Base-by-base conservation (phyloP, 2,888 invertebrate species). In the Carabus problematicus region DNA sequence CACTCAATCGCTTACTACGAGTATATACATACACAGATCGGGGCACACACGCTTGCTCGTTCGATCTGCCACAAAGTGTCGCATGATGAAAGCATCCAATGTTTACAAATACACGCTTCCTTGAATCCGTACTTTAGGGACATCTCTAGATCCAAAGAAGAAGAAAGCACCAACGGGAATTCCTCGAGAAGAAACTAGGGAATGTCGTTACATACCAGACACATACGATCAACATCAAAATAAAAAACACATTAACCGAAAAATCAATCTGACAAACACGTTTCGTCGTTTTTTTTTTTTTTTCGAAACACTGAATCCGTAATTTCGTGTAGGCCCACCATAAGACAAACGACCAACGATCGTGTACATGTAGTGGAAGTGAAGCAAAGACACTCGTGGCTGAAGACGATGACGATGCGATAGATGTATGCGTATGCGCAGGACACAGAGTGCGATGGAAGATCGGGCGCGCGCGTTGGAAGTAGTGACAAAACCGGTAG, bases 401-500 rank as follows among this genome's bases (percentile, higher is more conserved):
- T 3, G 47, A 12, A 11, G 7, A 3, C 11, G 45, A 7, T 12
- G 45, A 45, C 3, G 1, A 45, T 45, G 29, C 29, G 29, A 29
- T 29, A 6, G 29, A 29, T 29, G 29, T 29, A 29, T 29, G 29
- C 29, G 6, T 29, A 29, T 29, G 29, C n/a, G 42, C 8, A 42
- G 8, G 42, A 8, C 9, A 42, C 8, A 42, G 45, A 45, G 45
- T 2, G 7, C 3, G 45, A 45, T 29, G 45, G 1, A 7, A 45
- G 45, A 45, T 2, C 1, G 45, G 7, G 3, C 49, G 12, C 12
- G 52, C 52, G 52, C 19, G 16, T 16, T 16, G 18, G 8, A 9
- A 18, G 52, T 16, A 16, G 19, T 9, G 52, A 52, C 52, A 42
- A 56, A 64, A 75, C 75, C 79, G 75, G 79, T 79, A 80, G 79